Conservation (phyloP, 2,888 invertebrate species). For the Mesochorus sp. region DNA sequence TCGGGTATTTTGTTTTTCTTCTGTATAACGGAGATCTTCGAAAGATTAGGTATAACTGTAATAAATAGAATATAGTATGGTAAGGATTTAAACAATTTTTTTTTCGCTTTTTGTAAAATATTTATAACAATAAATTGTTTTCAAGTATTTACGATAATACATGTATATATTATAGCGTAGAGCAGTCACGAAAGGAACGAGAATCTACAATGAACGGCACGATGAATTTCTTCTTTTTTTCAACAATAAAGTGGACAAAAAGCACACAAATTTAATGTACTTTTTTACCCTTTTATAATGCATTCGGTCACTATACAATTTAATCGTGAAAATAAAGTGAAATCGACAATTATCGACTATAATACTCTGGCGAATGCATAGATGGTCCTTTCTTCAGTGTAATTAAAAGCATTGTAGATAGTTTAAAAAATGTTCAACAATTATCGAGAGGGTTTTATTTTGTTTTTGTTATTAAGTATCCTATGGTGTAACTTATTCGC, state of each 20-base stretch:
- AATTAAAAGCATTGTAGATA: conserved; percentile 53
- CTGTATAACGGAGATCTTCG: conserved; percentile 35
- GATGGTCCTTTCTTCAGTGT: conserved; percentile 54
- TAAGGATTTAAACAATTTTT: conserved; percentile 12
- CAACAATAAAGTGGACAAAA: conserved; percentile 38
- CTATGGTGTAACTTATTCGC: conserved; percentile 35
- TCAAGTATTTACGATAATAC: conserved; percentile 53
- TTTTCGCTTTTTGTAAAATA: conserved; percentile 41
- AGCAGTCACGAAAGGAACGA: conserved; percentile 17
- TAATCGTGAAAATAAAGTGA: conserved; percentile 44
- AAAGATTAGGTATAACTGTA: conserved; percentile 43
- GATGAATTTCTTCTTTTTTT: neutral
- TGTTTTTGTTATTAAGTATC: conserved; percentile 21
- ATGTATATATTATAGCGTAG: conserved; percentile 29
- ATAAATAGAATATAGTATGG: conserved; percentile 39
- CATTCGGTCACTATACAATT: conserved; percentile 39
- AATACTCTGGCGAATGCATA: conserved; percentile 43
- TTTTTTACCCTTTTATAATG: conserved; percentile 9
- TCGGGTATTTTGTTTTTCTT: neutral
- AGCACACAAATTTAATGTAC: conserved; percentile 6
- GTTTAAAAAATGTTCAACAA: conserved; percentile 57
- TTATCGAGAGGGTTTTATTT: conserved; percentile 22
- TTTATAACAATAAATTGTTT: conserved; percentile 46
- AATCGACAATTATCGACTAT: conserved; percentile 38
- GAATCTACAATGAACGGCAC: neutral